phyloP scores from a whole-genome alignment of 2,797 vertebrate species.

The Labroides dimidiatus region DNA sequence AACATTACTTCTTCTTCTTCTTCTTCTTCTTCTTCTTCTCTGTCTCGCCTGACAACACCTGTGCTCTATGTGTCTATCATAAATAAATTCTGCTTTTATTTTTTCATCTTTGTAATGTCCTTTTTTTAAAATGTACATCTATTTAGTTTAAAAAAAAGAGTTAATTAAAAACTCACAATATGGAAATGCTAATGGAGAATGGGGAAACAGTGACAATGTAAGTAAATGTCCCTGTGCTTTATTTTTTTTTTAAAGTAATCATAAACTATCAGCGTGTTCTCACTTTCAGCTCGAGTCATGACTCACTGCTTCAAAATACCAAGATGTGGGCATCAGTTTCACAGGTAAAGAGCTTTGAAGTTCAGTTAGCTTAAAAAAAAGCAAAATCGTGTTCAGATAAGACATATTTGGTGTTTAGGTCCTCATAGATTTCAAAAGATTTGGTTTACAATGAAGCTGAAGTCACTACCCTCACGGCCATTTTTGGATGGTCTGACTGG shows the following conservation, averaged over 20 bases:
- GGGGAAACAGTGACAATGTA: constrained; percentile 62
- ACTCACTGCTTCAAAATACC: neutral
- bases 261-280: neutral
- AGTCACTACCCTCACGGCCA: no score
- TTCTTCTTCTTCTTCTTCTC: constrained; percentile 29
- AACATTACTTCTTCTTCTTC: constrained; percentile 84
- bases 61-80: constrained; percentile 93
- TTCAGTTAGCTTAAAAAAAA: neutral
- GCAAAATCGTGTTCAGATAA: neutral
- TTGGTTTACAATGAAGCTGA: no score
- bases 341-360: neutral
- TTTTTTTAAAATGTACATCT: constrained; percentile 77
- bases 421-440: no score
- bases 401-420: neutral
- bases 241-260: constrained; percentile 36
- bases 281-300: neutral
- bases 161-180: constrained; percentile 62
- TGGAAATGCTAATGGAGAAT: constrained; percentile 67
- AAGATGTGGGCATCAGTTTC: neutral
- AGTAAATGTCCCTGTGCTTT: constrained; percentile 87
- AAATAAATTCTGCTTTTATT: constrained; percentile 90
- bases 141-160: constrained; percentile 58
- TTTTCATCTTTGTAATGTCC: constrained; percentile 72
- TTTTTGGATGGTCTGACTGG: neutral
- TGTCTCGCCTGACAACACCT: constrained; percentile 81